Base-by-base conservation (phyloP, 1,140 invertebrate genomes). In the Brachionus paranguensis region DNA sequence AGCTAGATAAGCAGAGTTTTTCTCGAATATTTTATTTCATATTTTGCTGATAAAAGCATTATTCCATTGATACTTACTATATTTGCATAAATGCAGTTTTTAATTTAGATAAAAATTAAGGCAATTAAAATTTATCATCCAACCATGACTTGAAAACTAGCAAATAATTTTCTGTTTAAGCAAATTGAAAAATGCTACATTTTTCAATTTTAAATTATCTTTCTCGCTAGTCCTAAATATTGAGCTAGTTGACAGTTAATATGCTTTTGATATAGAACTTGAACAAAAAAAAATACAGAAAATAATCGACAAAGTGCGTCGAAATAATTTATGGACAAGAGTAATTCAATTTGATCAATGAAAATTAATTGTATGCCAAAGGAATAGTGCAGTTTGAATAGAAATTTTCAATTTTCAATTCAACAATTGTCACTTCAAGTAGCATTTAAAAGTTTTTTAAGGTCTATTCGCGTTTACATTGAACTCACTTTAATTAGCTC, bases 301-400 rank as follows among this genome's bases (percentile, higher is more conserved):
- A 68, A 33, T 68, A 68, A 68, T 41, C 3, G 11, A 7, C 65
- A 12, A 68, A 68, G 27, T 68, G 33, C 33, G 33, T 68, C 24
- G 65, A 68, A 68, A 68, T 68, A 33, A 68, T 33, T 68, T 41
- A 41, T 33, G 33, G 65, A 68, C 65, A 68, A 33, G 65, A 68
- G 27, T 68, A 68, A 33, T 68, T 68, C 65, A 68, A 68, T 68
- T 68, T 68, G 14, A 68, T 68, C 27, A 68, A 68, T 68, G 5
- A 24, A 60, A 60, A 60, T 24, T 20, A 60, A 60, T 60, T 60
- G 53, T 60, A 20, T 60, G 53, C 53, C 20, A 60, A 60, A 60
- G 20, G 53, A 60, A 60, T 60, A 60, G 17, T 24, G 17, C 53
- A 24, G 10, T 60, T 60, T 60, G 0, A 60, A 60, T 60, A 20